Conservation (phyloP, 2,797 vertebrate genomes). For the Microctenopoma steveboyesi region DNA sequence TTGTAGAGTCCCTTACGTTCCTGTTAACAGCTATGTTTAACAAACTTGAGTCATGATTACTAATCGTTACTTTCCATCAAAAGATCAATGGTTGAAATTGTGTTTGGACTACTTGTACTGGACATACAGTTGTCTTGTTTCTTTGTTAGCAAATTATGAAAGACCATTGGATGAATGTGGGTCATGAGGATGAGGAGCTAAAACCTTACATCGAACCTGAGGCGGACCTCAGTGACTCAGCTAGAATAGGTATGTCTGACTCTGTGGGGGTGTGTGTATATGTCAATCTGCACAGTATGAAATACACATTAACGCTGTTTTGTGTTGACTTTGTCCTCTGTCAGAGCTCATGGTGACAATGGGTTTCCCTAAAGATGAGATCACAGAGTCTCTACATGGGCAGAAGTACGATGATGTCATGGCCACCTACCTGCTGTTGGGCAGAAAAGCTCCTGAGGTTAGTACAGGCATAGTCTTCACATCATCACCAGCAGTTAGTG, state of each 20-base stretch:
- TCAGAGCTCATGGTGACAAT: conserved; percentile 97
- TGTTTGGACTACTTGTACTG: neutral
- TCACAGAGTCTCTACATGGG: conserved; percentile 91
- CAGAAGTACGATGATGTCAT: conserved; percentile 98
- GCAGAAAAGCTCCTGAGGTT: conserved; percentile 95
- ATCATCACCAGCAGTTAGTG: conserved; percentile 3
- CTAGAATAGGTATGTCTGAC: conserved; percentile 89
- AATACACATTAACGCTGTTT: conserved; percentile 12
- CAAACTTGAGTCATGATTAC: conserved; percentile 9
- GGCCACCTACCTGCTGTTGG: conserved; percentile 97
- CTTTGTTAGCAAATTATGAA: conserved; percentile 95
- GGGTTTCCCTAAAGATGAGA: conserved; percentile 97
- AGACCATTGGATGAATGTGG: conserved; percentile 99
- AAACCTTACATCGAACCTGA: conserved; percentile 95
- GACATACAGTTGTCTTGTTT: conserved; percentile 32
- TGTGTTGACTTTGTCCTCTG: conserved; percentile 9
- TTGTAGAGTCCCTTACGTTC: neutral
- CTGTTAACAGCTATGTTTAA: neutral
- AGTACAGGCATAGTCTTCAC: conserved; percentile 6
- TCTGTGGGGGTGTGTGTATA: neutral
- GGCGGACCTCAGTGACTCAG: conserved; percentile 91
- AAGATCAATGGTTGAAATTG: conserved; percentile 3
- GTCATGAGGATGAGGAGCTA: conserved; percentile 95
- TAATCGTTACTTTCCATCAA: neutral
- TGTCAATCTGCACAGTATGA: neutral